Percentiles rank a stretch among this genome's conserved stretches.
These are phyloP conservation scores for Clarias pachynema DNA, from an alignment of 2,797 vertebrate species.

Conservation along the genomic window DNA sequence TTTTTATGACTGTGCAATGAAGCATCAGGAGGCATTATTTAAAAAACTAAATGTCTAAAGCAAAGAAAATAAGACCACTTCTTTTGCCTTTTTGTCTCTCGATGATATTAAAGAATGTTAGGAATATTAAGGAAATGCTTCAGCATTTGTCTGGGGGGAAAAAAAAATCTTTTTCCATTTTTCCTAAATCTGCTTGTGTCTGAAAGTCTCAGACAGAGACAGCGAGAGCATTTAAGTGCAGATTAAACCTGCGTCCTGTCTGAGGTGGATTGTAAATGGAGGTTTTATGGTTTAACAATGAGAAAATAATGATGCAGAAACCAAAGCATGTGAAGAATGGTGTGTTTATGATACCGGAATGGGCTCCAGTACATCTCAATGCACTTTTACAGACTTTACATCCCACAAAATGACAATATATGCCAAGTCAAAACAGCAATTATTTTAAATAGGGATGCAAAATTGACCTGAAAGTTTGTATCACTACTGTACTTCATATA, in stretches of 20 bases:
- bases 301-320: background rate
- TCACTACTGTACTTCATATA: background rate
- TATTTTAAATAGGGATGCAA: background rate
- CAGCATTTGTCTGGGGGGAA: background rate
- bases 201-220: constrained; percentile 3
- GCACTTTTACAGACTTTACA: constrained; percentile 1
- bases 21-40: background rate
- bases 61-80: background rate
- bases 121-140: background rate
- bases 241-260: background rate
- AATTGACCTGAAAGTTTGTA: background rate
- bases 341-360: background rate
- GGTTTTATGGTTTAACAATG: constrained; percentile 17
- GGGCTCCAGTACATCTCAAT: background rate
- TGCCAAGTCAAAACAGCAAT: background rate
- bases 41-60: background rate
- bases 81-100: background rate
- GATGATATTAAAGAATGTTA: background rate
- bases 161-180: background rate
- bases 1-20: background rate
- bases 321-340: background rate
- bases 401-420: background rate
- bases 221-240: background rate
- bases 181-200: background rate
- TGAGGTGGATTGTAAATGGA: constrained; percentile 6